Evolutionary conservation across 92 coral and sea anemone species (phyloP).

Genomic region (Porites rus): DNA sequence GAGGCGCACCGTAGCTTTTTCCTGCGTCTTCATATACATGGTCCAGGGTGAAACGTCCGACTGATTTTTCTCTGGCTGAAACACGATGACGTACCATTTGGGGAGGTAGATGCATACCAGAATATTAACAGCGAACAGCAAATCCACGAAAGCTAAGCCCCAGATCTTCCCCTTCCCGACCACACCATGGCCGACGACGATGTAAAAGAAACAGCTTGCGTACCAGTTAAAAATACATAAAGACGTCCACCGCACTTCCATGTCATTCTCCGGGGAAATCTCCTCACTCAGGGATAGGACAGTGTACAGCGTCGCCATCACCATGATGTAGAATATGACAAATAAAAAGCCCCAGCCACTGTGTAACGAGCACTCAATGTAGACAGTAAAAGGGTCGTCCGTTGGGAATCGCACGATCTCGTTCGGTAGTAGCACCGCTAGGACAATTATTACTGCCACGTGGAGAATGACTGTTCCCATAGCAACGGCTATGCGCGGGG

Average conservation of each 20-base stretch:
- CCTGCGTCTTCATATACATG: slow-evolving; percentile 84
- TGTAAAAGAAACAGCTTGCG: slow-evolving; percentile 83
- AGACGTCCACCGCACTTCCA: slow-evolving; percentile 94
- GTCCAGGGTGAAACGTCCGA: slow-evolving; percentile 90
- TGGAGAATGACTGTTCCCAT: slow-evolving; percentile 68
- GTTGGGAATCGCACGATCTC: slow-evolving; percentile 71
- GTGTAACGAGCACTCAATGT: slow-evolving; percentile 93
- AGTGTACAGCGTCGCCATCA: slow-evolving; percentile 76
- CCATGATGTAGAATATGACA: slow-evolving; percentile 76
- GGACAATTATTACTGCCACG: slow-evolving; percentile 67
- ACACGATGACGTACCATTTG: slow-evolving; percentile 90
- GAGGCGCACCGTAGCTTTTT: slow-evolving; percentile 81
- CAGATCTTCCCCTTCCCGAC: slow-evolving; percentile 84
- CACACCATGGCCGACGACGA: slow-evolving; percentile 77
- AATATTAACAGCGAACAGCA: slow-evolving; percentile 76
- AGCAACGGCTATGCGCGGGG: slow-evolving; percentile 76
- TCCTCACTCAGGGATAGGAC: slow-evolving; percentile 83
- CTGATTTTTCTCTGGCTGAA: slow-evolving; percentile 91
- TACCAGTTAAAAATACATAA: slow-evolving; percentile 84
- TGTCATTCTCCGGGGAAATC: slow-evolving; percentile 76
- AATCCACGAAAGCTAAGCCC: slow-evolving; percentile 78
- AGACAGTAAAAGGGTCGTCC: slow-evolving; percentile 78
- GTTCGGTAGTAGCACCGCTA: slow-evolving; percentile 69
- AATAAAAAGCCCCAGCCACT: slow-evolving; percentile 81
- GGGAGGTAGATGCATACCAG: slow-evolving; percentile 86